Conservation (phyloP, 1,140 invertebrate species). For the Bombus haemorrhoidalis region DNA sequence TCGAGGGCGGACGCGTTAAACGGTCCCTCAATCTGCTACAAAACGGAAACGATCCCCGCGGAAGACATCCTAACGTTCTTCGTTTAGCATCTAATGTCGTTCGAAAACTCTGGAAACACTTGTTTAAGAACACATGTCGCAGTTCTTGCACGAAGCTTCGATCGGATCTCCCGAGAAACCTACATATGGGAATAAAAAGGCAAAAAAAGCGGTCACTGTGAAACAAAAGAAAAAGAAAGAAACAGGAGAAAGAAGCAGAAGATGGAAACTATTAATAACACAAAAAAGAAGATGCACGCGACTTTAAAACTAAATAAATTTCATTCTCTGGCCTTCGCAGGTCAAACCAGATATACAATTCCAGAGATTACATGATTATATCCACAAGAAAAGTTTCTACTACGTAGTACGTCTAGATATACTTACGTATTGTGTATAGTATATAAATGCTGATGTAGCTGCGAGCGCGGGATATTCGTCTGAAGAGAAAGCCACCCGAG, state of each 20-base stretch:
- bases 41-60: neutral
- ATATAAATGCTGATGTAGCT: conserved; percentile 68
- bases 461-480: conserved; percentile 66
- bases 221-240: no score
- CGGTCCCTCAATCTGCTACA: conserved; percentile 22
- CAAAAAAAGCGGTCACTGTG: neutral
- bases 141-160: conserved; percentile 53
- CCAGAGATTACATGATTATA: conserved; percentile 65
- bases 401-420: conserved; percentile 71
- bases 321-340: conserved; percentile 57
- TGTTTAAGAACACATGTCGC: neutral
- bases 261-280: conserved; percentile 28
- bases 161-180: conserved; percentile 57
- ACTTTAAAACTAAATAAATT: conserved; percentile 67
- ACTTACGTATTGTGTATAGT: conserved; percentile 71
- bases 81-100: conserved; percentile 11
- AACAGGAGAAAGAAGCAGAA: no score
- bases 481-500: conserved; percentile 35
- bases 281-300: conserved; percentile 51
- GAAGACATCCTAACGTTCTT: neutral
- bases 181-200: neutral
- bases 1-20: conserved; percentile 34
- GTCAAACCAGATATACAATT: conserved; percentile 60
- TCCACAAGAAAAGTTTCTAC: conserved; percentile 68
- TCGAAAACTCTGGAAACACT: conserved; percentile 4